Percentiles rank a stretch among this genome's conserved stretches.
These are phyloP conservation scores for Ceratothoa steindachneri DNA, from an alignment of 2,888 invertebrate species.

Conservation along the genomic window DNA sequence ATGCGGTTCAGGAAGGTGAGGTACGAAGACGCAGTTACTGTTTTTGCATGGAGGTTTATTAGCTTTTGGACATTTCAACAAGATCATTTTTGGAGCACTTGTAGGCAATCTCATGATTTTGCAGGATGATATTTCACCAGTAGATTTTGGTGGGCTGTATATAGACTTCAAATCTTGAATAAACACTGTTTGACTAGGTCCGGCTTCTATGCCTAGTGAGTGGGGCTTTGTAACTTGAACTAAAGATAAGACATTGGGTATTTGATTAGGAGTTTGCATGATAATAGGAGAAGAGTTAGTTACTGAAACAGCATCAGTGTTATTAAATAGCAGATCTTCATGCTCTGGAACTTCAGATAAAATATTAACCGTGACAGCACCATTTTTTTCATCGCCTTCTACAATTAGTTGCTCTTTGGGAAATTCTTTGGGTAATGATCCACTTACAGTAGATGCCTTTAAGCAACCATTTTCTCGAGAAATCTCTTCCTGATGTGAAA, in stretches of 20 bases:
- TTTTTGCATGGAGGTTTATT: neutral
- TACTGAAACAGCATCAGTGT: neutral
- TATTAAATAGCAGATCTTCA: neutral
- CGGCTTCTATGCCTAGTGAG: neutral
- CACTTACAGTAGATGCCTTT: neutral
- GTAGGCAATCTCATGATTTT: neutral
- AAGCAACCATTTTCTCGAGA: neutral
- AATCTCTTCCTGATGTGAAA: neutral
- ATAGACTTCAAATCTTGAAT: neutral
- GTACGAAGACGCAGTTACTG: neutral
- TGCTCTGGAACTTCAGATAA: constrained; percentile 3
- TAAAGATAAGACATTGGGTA: neutral
- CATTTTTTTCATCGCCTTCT: constrained; percentile 24
- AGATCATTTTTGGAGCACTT: neutral
- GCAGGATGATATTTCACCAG: neutral
- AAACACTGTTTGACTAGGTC: neutral
- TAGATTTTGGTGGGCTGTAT: neutral
- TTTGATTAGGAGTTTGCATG: neutral
- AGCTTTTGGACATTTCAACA: neutral
- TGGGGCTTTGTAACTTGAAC: neutral
- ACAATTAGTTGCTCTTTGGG: constrained; percentile 30
- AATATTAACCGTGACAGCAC: constrained; percentile 36
- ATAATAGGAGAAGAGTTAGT: neutral
- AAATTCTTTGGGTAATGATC: neutral
- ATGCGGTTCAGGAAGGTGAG: constrained; percentile 13